Evolutionary conservation across 2,888 invertebrate genomes (phyloP).

Genomic region (Drosophila pegasa): DNA sequence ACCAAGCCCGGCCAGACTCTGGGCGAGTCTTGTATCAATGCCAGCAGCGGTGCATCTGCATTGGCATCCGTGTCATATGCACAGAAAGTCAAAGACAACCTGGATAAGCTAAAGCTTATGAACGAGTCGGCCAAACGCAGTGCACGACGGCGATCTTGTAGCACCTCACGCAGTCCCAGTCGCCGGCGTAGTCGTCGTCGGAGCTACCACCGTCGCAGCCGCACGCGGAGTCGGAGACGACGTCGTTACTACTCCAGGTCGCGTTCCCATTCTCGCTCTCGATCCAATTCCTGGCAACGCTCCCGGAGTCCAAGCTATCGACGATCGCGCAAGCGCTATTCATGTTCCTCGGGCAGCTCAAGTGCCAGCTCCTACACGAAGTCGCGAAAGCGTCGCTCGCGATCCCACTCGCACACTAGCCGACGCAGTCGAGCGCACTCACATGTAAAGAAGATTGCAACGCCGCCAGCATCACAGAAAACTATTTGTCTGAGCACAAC

Average conservation of each 20-base stretch:
- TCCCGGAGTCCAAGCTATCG: slow-evolving; percentile 79
- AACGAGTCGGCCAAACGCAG: slow-evolving; percentile 74
- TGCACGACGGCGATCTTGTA: slow-evolving; percentile 61
- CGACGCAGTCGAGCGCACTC: slow-evolving; percentile 26
- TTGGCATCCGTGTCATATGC: slow-evolving; percentile 84
- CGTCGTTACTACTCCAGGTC: slow-evolving; percentile 62
- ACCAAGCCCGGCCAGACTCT: slow-evolving; percentile 77
- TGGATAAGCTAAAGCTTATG: slow-evolving; percentile 83
- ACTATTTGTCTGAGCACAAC: slow-evolving; percentile 56
- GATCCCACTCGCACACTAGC: slow-evolving; percentile 42
- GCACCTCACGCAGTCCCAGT: slow-evolving; percentile 56
- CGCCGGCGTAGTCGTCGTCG: slow-evolving; percentile 68
- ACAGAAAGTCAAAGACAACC: slow-evolving; percentile 86
- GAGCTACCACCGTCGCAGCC: slow-evolving; percentile 54
- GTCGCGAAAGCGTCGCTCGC: slow-evolving; percentile 50
- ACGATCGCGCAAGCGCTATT: slow-evolving; percentile 67
- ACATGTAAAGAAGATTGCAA: slow-evolving; percentile 30
- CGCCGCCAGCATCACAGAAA: slow-evolving; percentile 30
- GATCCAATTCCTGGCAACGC: slow-evolving; percentile 71
- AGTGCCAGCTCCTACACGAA: slow-evolving; percentile 60
- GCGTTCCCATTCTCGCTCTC: slow-evolving; percentile 82
- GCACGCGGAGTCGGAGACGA: slow-evolving; percentile 57
- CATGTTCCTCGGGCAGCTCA: slow-evolving; percentile 67
- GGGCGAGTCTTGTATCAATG: slow-evolving; percentile 74
- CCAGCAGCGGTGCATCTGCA: slow-evolving; percentile 61